Percentiles rank a stretch among this genome's conserved stretches.
Conservation (phyloP, 35 echinoderm and acorn worm species). For the Heliocidaris tuberculata region DNA sequence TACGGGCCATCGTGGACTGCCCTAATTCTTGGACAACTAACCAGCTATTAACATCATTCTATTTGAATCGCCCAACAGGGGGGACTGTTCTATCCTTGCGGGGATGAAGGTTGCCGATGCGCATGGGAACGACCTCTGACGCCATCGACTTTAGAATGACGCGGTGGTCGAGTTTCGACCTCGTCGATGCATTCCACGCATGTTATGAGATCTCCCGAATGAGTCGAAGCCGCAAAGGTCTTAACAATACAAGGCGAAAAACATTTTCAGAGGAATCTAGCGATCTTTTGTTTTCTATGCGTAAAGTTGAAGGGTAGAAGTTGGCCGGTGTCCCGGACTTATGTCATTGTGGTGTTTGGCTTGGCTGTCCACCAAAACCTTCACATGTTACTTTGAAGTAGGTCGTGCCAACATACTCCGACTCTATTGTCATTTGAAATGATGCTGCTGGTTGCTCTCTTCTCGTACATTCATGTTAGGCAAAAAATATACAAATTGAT, state of each 20-base stretch:
- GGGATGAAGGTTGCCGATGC: neutral
- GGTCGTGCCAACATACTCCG: too few species aligned
- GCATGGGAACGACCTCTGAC: neutral
- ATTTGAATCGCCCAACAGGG: neutral
- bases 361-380: neutral
- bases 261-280: neutral
- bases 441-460: too few species aligned
- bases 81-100: neutral
- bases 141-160: neutral
- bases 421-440: too few species aligned
- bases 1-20: neutral
- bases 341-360: neutral
- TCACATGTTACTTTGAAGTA: neutral
- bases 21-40: neutral
- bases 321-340: neutral
- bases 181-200: neutral
- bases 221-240: neutral
- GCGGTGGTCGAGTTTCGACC: neutral
- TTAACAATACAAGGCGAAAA: neutral
- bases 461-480: too few species aligned
- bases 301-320: neutral
- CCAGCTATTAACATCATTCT: neutral
- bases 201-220: neutral
- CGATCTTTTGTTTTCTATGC: neutral
- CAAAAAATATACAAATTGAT: too few species aligned